Evolutionary conservation across 2,888 invertebrate species (phyloP).

Genomic region (Physocephala rufipes): DNA sequence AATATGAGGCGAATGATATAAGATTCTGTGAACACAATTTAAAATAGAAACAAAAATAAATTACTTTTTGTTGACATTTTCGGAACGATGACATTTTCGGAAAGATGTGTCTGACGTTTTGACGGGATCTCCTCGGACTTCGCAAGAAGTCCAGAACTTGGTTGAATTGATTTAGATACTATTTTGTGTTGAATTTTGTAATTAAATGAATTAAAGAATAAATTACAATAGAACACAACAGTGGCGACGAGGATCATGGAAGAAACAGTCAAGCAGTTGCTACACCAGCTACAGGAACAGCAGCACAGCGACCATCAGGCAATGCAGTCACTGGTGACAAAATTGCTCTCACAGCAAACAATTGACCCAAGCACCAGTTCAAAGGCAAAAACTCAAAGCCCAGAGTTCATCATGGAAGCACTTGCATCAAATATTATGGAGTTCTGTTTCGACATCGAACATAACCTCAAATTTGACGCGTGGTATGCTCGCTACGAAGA

Average conservation of each 20-base stretch:
- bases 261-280: constrained; percentile 9
- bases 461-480: constrained; percentile 36
- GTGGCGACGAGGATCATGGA: background rate
- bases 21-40: too few relatives aligned
- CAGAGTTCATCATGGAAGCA: constrained; percentile 15
- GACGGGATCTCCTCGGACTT: too few relatives aligned
- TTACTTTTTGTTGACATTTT: too few relatives aligned
- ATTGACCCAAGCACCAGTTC: background rate
- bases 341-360: constrained; percentile 1
- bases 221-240: background rate
- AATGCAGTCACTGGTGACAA: constrained; percentile 5
- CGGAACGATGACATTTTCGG: too few relatives aligned
- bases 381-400: constrained; percentile 2
- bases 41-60: too few relatives aligned
- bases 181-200: too few relatives aligned
- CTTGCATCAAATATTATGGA: constrained; percentile 10
- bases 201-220: background rate
- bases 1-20: too few relatives aligned
- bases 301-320: constrained; percentile 9
- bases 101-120: too few relatives aligned
- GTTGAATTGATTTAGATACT: too few relatives aligned
- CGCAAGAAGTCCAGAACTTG: too few relatives aligned
- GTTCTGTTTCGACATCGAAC: constrained; percentile 14
- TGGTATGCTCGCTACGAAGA: too few relatives aligned
- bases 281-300: constrained; percentile 14